Evolutionary conservation across 2,113 vertebrate species (phyloP), one percentile per base, ranked within the genome.

Genomic region (Apistogramma diplotaenia): DNA sequence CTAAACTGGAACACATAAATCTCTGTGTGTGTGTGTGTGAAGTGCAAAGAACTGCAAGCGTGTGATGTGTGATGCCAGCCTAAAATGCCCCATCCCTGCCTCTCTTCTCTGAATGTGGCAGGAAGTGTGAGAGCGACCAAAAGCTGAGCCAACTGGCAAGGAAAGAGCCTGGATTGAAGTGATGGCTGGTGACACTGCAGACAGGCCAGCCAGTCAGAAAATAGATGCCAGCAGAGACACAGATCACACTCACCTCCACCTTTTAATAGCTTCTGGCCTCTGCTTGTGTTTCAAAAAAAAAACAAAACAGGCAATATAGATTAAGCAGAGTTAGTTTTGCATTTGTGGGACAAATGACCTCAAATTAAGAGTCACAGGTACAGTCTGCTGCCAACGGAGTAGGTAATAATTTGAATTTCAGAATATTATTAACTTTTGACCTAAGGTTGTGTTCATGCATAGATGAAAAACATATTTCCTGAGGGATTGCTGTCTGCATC

Each of bases 131-230:
- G 83, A 83, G 81, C 3, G 59, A 78, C 8, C 71, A 53, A 23
- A 54, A 77, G 82, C 81, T 11, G 37, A 78, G 83, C 85, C 86
- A 84, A 19, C 78, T 85, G 83, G 83, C 89, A 79, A 25, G 62
- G 65, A 78, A 71, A 73, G 78, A 49, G 43, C 67, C 71, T 3
- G 65, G 72, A 74, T 25, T 90, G 91, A 92, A 90, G 73, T 79
- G 90, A 94, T 89, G 86, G 73, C 77, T 87, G 81, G 85, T 88
- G 91, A 93, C 89, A 85, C 59, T 62, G 82, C 85, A 78, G 81
- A 83, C 87, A 83, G 82, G 67, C 76, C 84, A 75, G 86, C 78
- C 90, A 87, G 82, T 61, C 59, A 89, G 85, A 85, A 89, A 78
- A 79, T 80, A 59, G 51, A 85, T 79, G 87, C 87, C 85, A 86